A percentile compares a stretch with the other conserved stretches of the same genome.
Evolutionary conservation across 1,140 invertebrate genomes (phyloP).

Genomic region (Aphis gossypii): DNA sequence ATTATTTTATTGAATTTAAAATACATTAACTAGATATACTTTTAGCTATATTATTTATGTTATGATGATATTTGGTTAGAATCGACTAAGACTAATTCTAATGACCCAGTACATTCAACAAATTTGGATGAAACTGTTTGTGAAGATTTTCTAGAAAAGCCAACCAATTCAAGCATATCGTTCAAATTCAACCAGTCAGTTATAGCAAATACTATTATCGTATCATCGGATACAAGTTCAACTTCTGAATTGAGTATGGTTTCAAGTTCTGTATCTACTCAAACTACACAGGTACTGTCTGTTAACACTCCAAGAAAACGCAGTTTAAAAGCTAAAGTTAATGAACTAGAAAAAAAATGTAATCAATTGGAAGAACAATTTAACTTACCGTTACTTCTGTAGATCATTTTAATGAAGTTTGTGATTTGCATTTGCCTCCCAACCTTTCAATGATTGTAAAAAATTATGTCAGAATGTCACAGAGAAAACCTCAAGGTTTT

Average conservation of each 20-base stretch:
- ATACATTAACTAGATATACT: too few relatives aligned
- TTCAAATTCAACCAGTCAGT: too few relatives aligned
- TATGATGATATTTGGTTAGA: too few relatives aligned
- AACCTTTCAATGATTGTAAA: neutral
- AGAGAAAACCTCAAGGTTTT: constrained; percentile 29
- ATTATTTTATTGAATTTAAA: too few relatives aligned
- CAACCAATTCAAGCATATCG: too few relatives aligned
- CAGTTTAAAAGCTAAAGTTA: neutral
- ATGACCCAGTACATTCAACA: too few relatives aligned
- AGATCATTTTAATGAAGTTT: neutral
- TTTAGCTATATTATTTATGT: too few relatives aligned
- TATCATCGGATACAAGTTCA: neutral
- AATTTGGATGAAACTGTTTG: too few relatives aligned
- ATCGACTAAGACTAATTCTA: too few relatives aligned
- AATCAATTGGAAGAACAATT: neutral
- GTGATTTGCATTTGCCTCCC: neutral
- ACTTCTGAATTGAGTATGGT: neutral
- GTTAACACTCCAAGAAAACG: neutral
- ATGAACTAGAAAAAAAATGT: neutral
- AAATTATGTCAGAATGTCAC: neutral
- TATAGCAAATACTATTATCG: too few relatives aligned
- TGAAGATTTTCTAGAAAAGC: too few relatives aligned
- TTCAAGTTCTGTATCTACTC: neutral
- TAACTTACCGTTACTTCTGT: neutral
- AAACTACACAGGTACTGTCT: neutral